These are phyloP conservation scores for Sthenelais limicola DNA, from an alignment of 2,888 invertebrate genomes.

Conservation along the genomic window DNA sequence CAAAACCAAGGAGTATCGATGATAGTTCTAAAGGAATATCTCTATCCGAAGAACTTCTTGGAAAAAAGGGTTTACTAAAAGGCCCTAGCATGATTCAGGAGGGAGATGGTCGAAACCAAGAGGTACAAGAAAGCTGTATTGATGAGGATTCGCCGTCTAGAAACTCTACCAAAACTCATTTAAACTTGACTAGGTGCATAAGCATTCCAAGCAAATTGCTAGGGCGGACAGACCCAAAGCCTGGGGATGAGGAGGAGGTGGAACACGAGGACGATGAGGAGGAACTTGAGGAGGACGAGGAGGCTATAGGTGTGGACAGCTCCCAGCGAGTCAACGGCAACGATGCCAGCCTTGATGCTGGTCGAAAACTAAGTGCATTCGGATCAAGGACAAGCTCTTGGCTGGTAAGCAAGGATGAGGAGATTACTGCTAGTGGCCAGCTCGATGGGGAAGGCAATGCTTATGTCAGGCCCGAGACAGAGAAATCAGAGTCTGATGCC, in stretches of 20 bases:
- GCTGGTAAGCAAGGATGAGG: slow-evolving; percentile 13
- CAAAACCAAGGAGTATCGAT: slow-evolving; percentile 30
- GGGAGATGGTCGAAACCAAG: slow-evolving; percentile 13
- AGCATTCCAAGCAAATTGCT: slow-evolving; percentile 40
- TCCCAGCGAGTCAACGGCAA: slow-evolving; percentile 8
- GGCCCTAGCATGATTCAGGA: slow-evolving; percentile 30
- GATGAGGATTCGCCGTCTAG: slow-evolving; percentile 15
- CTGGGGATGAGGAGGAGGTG: background rate
- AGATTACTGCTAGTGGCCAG: too few relatives aligned
- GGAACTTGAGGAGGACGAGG: too few relatives aligned
- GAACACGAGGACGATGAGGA: background rate
- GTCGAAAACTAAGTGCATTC: slow-evolving; percentile 23
- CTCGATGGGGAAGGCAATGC: too few relatives aligned
- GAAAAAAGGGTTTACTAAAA: slow-evolving; percentile 38
- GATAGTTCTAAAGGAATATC: slow-evolving; percentile 31
- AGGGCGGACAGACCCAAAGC: slow-evolving; percentile 26
- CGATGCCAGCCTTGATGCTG: background rate
- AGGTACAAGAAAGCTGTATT: slow-evolving; percentile 24
- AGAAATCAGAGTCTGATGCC: too few relatives aligned
- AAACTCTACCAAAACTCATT: slow-evolving; percentile 8
- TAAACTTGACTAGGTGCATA: slow-evolving; percentile 34
- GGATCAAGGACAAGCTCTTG: slow-evolving; percentile 20
- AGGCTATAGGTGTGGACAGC: too few relatives aligned
- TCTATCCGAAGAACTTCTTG: slow-evolving; percentile 18
- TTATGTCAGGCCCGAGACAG: too few relatives aligned